Evolutionary conservation across 1,140 invertebrate species (phyloP).

Genomic region (Pseudomyrmex sp.): DNA sequence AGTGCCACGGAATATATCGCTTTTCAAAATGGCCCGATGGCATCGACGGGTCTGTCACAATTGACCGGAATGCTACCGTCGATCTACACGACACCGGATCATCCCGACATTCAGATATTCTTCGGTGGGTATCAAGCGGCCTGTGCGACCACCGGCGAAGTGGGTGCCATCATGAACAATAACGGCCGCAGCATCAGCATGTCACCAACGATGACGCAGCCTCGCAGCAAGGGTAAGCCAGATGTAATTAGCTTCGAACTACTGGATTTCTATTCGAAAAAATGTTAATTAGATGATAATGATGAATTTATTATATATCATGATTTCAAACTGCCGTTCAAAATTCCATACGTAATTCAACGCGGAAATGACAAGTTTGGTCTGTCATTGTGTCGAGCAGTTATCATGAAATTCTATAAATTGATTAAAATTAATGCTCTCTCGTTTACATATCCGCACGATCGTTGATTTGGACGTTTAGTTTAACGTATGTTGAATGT

Average conservation of each 20-base stretch:
- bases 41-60: slow-evolving; percentile 87
- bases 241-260: slow-evolving; percentile 5
- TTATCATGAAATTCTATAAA: slow-evolving; percentile 37
- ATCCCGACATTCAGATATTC: slow-evolving; percentile 89
- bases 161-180: slow-evolving; percentile 85
- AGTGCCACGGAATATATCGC: slow-evolving; percentile 87
- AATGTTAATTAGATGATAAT: slow-evolving; percentile 39
- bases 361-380: slow-evolving; percentile 2
- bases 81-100: slow-evolving; percentile 85
- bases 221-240: slow-evolving; percentile 85
- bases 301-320: slow-evolving; percentile 33
- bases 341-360: slow-evolving; percentile 37
- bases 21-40: slow-evolving; percentile 87
- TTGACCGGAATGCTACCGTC: slow-evolving; percentile 88
- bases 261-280: not conserved
- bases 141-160: slow-evolving; percentile 86
- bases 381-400: no score
- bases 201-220: slow-evolving; percentile 84
- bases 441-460: not conserved
- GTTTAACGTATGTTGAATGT: not conserved
- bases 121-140: slow-evolving; percentile 88
- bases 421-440: slow-evolving; percentile 34
- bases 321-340: not conserved
- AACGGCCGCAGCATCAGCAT: slow-evolving; percentile 86
- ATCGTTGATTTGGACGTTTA: not conserved